Percentiles rank a stretch among this genome's conserved stretches.
Evolutionary conservation across 2,113 vertebrate genomes (phyloP).

Genomic region (Dolichallabes microphthalmus): DNA sequence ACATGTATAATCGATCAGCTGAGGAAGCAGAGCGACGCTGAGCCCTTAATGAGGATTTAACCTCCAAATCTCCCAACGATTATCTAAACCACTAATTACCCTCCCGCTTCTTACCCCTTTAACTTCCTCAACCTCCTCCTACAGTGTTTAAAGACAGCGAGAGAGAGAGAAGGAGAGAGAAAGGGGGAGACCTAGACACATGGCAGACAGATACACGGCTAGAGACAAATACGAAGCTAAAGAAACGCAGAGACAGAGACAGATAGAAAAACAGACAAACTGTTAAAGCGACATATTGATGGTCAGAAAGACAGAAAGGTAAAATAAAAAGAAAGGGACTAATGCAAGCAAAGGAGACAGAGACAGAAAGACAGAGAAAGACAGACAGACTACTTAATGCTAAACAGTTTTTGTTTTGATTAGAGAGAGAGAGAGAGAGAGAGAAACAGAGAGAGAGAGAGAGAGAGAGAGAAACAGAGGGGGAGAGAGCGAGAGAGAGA

Average conservation of each 20-base stretch:
- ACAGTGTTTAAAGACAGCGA: constrained; percentile 34
- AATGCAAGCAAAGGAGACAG: too few relatives aligned
- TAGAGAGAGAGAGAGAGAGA: constrained; percentile 46
- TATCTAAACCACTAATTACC: constrained; percentile 77
- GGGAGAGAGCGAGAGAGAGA: constrained; percentile 56
- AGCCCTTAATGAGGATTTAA: constrained; percentile 74
- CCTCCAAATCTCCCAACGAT: constrained; percentile 70
- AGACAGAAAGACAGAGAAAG: too few relatives aligned
- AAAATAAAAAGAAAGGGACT: too few relatives aligned
- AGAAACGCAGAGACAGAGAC: constrained; percentile 58
- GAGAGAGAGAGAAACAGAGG: constrained; percentile 54
- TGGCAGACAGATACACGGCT: constrained; percentile 4
- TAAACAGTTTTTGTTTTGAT: too few relatives aligned
- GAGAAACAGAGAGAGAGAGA: constrained; percentile 55
- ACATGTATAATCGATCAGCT: constrained; percentile 77
- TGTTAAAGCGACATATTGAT: too few relatives aligned
- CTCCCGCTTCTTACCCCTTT: constrained; percentile 62
- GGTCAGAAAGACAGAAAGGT: too few relatives aligned
- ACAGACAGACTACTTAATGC: too few relatives aligned
- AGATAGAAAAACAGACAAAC: constrained; percentile 37
- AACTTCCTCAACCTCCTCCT: constrained; percentile 39
- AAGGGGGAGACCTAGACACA: neutral
- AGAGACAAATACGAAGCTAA: neutral
- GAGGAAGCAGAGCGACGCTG: constrained; percentile 63
- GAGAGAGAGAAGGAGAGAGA: constrained; percentile 50